Evolutionary conservation across 2,888 invertebrate species (phyloP), one percentile per base, ranked within the genome.

Genomic region (Leucophenga montana): DNA sequence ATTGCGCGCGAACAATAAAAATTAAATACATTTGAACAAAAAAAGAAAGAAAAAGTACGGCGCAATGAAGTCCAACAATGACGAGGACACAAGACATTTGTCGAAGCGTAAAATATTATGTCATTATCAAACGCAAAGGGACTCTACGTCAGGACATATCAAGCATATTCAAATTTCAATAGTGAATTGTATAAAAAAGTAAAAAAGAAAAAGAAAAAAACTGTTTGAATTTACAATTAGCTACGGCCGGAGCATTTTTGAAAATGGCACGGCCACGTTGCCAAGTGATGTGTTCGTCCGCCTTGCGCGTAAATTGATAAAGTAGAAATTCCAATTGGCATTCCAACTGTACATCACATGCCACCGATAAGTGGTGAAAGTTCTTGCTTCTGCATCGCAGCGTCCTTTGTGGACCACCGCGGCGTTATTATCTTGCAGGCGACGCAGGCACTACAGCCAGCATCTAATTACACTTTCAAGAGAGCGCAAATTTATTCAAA

Each of bases 81-180:
- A 62, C 56, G 33, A 46, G 46, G 62, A 57, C 72, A n/a, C n/a
- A n/a, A n/a, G 73, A 75, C n/a, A n/a, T n/a, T 76, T 78, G 82
- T 78, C 84, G 84, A 85, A 83, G 85, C 84, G 85, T 84, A 77
- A 84, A 84, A 84, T 82, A 85, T 84, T 84, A 82, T 81, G 78
- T 83, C 85, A 83, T 85, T 85, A 85, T 85, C 82, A 84, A 79
- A 56, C 75, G 62, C 64, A 68, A 27, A 27, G 46, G n/a, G n/a
- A n/a, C n/a, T n/a, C n/a, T n/a, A n/a, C 50, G 50, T n/a, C 56
- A 3, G 18, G 31, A 18, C 11, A 57, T 57, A 27, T 74, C 69
- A 71, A 39, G 68, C 64, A 62, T 77, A 83, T 76, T 80, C 83
- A 76, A 76, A 76, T 81, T 82, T 81, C 81, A 77, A 75, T 72